A percentile compares a stretch with the other conserved stretches of the same genome.
Conservation (phyloP, 2,888 invertebrate genomes). For the Atrina japonica region DNA sequence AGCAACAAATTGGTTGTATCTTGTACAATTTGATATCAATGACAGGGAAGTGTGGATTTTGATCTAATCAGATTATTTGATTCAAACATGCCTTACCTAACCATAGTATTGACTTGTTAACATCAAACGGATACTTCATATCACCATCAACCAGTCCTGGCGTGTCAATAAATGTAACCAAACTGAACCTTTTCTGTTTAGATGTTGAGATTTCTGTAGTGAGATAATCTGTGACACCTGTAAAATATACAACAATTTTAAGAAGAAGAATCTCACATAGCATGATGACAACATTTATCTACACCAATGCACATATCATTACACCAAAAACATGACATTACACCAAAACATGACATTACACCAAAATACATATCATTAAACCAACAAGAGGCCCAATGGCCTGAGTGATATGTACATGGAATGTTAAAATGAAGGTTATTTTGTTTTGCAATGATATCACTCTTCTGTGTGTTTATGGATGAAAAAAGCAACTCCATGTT, state of each 20-base stretch:
- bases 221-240: conserved; percentile 83
- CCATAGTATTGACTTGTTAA: conserved; percentile 83
- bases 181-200: conserved; percentile 83
- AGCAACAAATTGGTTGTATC: too few relatives aligned
- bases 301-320: background rate
- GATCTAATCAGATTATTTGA: too few relatives aligned
- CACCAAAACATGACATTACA: background rate
- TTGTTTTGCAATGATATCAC: too few relatives aligned
- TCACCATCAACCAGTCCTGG: conserved; percentile 85
- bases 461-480: too few relatives aligned
- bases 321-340: background rate
- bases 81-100: too few relatives aligned
- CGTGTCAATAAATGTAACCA: conserved; percentile 84
- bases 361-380: background rate
- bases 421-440: too few relatives aligned
- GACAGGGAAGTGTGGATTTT: too few relatives aligned
- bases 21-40: too few relatives aligned
- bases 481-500: too few relatives aligned
- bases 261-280: background rate
- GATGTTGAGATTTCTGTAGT: conserved; percentile 84
- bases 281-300: background rate
- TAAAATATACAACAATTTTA: conserved; percentile 22
- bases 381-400: too few relatives aligned
- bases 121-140: conserved; percentile 85
- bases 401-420: too few relatives aligned